Evolutionary conservation across 2,113 vertebrate genomes (phyloP), one percentile per base, ranked within the genome.

Genomic region (Spea bombifrons): DNA sequence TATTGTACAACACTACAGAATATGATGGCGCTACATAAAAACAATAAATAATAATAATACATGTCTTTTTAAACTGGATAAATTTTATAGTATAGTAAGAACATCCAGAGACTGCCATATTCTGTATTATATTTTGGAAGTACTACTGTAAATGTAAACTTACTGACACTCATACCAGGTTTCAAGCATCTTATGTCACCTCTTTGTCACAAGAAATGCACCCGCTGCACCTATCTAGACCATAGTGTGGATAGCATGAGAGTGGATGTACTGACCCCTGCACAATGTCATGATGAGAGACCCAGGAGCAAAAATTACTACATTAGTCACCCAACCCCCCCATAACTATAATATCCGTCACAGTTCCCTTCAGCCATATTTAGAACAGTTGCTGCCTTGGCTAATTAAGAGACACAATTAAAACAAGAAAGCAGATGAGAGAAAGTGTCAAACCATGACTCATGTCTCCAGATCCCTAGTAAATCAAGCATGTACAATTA

Each of bases 321-420:
- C n/a, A 47, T 6, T 55, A 73, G 59, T 48, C 15, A 53, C 4
- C 17, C 30, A 64, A 13, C 7, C 45, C 30, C 30, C 64, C 63
- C 44, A 53, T 47, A 73, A 53, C 44, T 9, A 61, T 73, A 73
- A 49, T 12, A 71, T 55, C 71, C 43, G 66, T 8, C 43, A 80
- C 50, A 49, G 50, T 6, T 67, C 77, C 77, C 77, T 73, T 49
- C 73, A 64, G 77, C 52, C 71, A 80, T 45, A 55, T 67, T 44
- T 67, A 17, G 46, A 53, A 65, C 44, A 57, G 70, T 48, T 16
- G 48, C 63, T 73, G 70, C 66, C 71, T 57, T 5, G 46, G n/a
- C 71, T 73, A 68, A 80, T 80, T 73, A 80, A 52, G 12, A 59
- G 66, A 73, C 67, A 17, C 50, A 80, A 73, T 80, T 73, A 80